Base-by-base conservation (phyloP, 1,140 invertebrate genomes). In the Vollenhovia emeryi region DNA sequence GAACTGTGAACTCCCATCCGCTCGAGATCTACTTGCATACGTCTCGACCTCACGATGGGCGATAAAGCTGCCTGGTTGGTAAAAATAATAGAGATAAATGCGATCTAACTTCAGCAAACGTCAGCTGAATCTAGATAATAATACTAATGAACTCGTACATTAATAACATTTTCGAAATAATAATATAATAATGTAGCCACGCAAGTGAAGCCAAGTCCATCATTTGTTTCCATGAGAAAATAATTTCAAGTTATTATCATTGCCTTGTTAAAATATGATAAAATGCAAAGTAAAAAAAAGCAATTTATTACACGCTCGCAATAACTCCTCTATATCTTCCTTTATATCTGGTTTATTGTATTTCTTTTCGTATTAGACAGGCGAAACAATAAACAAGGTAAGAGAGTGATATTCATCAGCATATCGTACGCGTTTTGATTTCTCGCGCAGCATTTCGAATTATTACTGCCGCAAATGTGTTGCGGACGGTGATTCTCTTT, bases 41-140 rank as follows among this genome's bases (percentile, higher is more conserved):
- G 40, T 64, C 24, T 9, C 50, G 27, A 36, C 66, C 43, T 78
- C 76, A 52, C 86, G 74, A 27, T 60, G 66, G 40, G 1, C 55
- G 86, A 87, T 87, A 88, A 87, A 88, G 84, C 62, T 57, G 78
- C 18, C 15, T 27, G 18, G 55, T 24, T 71, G 24, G 15, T 50
- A 71, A 71, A 87, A 78, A 78, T 87, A 87, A 84, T 50, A 21
- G 43, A 55, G n/a, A 60, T 48, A 9, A 52, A 69, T 24, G 62
- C 62, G 69, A 80, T 80, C 13, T 69, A 30, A 80, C 45, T 80
- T 40, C 13, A 9, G 27, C n/a, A 69, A 55, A 24, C 45, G 52
- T 57, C 33, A 40, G 48, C 2, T 62, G 15, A 8, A 80, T 69
- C 75, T 50, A 50, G 59, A 50, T 52, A 68, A 52, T 30, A 27